phyloP scores from a whole-genome alignment of 2,888 invertebrate species.

The Tanytarsus gracilentus region DNA sequence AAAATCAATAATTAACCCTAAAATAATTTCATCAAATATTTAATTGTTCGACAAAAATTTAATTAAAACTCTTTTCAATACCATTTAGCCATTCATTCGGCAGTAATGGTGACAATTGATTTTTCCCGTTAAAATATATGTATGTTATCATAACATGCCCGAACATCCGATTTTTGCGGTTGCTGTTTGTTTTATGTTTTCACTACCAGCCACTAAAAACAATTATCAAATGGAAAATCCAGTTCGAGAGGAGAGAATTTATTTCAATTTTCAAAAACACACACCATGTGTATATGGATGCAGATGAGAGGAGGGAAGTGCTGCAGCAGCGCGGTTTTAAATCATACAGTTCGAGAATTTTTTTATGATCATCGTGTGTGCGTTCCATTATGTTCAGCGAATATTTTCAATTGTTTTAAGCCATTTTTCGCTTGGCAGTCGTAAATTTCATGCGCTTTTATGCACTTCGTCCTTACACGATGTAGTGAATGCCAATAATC shows the following conservation, averaged over 20 bases:
- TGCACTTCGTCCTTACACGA: neutral
- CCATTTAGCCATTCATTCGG: slow-evolving; percentile 4
- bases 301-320: too few species aligned
- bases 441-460: slow-evolving; percentile 1
- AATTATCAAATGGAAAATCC: neutral
- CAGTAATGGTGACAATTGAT: slow-evolving; percentile 18
- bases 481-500: neutral
- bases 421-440: too few species aligned
- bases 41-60: too few species aligned
- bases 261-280: too few species aligned
- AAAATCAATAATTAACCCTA: too few species aligned
- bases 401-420: too few species aligned
- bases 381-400: neutral
- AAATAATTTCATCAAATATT: too few species aligned
- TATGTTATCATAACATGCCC: slow-evolving; percentile 20
- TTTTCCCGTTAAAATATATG: slow-evolving; percentile 22
- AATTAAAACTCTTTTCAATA: too few species aligned
- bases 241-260: neutral
- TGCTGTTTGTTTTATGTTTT: neutral
- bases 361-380: too few species aligned
- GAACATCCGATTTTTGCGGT: slow-evolving; percentile 21
- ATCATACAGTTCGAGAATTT: too few species aligned
- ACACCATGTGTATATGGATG: too few species aligned
- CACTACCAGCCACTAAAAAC: neutral
- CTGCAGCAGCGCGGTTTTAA: too few species aligned